These are phyloP conservation scores for Periphyllus acericola DNA, from an alignment of 2,888 invertebrate genomes.

Conservation along the genomic window DNA sequence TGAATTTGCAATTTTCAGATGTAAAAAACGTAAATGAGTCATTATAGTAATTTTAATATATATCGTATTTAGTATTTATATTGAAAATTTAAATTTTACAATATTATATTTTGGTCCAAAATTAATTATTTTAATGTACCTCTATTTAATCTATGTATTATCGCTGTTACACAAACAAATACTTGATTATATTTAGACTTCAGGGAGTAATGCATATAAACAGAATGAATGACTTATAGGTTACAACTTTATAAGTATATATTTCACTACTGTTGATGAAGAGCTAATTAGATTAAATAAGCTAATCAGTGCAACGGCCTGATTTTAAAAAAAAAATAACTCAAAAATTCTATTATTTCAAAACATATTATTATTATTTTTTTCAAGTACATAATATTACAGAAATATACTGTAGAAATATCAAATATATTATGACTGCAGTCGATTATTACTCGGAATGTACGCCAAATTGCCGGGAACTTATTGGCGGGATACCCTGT, in stretches of 20 bases:
- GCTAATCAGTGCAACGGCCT: not conserved
- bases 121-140: not conserved
- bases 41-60: too few relatives aligned
- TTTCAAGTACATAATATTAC: not conserved
- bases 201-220: not conserved
- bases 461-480: conserved; percentile 23
- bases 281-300: not conserved
- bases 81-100: too few relatives aligned
- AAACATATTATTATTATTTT: too few relatives aligned
- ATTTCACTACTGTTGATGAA: not conserved
- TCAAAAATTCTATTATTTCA: not conserved
- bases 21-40: too few relatives aligned
- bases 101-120: not conserved
- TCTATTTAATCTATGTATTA: not conserved
- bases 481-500: not conserved
- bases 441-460: conserved; percentile 13
- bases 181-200: not conserved
- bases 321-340: not conserved
- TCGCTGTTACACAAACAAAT: not conserved
- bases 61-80: too few relatives aligned
- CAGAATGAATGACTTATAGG: not conserved
- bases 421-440: not conserved
- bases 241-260: not conserved
- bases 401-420: not conserved
- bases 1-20: too few relatives aligned